Evolutionary conservation across 2,888 invertebrate species (phyloP), one percentile per base, ranked within the genome.

Genomic region (Xanthorhoe designata): DNA sequence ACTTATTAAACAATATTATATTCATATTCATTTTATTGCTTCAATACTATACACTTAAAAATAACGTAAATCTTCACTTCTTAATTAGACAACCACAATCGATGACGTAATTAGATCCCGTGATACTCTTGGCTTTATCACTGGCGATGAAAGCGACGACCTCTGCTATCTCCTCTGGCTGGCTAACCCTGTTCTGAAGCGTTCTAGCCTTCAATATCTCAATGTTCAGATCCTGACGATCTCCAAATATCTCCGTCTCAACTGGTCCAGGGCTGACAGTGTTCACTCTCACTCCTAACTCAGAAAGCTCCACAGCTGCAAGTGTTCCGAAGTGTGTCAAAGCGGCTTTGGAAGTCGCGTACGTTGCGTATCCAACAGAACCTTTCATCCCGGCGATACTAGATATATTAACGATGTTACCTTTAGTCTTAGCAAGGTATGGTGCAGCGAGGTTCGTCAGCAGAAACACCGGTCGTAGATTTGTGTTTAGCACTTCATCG

Each of bases 241-340:
- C 64, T 1, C 18, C 64, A 10, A 69, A 59, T 24, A 75, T 66
- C 49, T 79, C 79, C 0, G 84, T 83, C 3, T 69, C 96, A 0
- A 95, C 94, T 0, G 96, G 96, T 10, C 97, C 97, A 19, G 97
- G 97, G 79, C 95, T 96, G 0, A 96, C 95, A 50, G 94, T 89
- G 81, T 96, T 96, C 0, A 96, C 96, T 64, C 96, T 87, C 0
- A 96, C 95, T 15, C 83, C 91, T 75, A 92, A 89, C 0, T 84
- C 71, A 63, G 94, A 95, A 18, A 95, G 82, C 74, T 95, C 96
- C 49, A 96, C 82, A 2, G 97, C 97, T 10, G 94, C 87, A 76
- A 96, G 95, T 71, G 94, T 88, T 0, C 97, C 96, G 70, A 97
- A 94, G 77, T 97, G 96, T 83, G 97, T 96, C n/a, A 97, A 76